phyloP scores from a whole-genome alignment of 1,140 invertebrate species.

The Calycopis cecrops region DNA sequence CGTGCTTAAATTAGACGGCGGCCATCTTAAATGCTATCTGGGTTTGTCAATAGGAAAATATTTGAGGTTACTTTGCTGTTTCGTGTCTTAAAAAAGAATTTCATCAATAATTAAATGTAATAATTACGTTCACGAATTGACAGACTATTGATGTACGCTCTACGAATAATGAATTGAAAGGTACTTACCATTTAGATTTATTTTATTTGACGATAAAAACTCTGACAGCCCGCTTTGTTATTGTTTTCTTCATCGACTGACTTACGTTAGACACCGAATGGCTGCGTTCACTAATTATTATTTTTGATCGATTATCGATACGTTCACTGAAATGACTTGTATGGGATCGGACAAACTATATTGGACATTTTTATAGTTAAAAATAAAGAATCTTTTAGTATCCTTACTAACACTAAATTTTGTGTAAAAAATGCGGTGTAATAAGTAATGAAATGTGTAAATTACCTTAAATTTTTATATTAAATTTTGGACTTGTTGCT shows the following conservation, averaged over 20 bases:
- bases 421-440: constrained; percentile 7
- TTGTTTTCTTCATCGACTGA: constrained; percentile 12
- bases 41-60: constrained; percentile 16
- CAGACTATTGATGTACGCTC: too few species aligned
- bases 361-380: constrained; percentile 15
- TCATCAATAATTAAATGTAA: too few species aligned
- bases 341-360: constrained; percentile 13
- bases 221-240: constrained; percentile 16
- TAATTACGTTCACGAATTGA: too few species aligned
- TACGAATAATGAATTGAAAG: too few species aligned
- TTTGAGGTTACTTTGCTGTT: too few species aligned
- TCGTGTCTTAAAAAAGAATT: too few species aligned
- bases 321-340: constrained; percentile 20
- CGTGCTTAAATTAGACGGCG: constrained; percentile 16
- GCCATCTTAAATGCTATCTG: constrained; percentile 16
- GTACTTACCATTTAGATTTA: too few species aligned
- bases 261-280: constrained; percentile 12
- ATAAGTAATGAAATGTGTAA: constrained; percentile 14
- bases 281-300: constrained; percentile 17
- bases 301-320: constrained; percentile 17
- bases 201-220: constrained; percentile 17
- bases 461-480: constrained; percentile 11
- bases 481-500: constrained; percentile 13
- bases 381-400: constrained; percentile 15
- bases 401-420: constrained; percentile 11